Evolutionary conservation across 2,888 invertebrate genomes (phyloP).

Genomic region (Drosophila lutescens): DNA sequence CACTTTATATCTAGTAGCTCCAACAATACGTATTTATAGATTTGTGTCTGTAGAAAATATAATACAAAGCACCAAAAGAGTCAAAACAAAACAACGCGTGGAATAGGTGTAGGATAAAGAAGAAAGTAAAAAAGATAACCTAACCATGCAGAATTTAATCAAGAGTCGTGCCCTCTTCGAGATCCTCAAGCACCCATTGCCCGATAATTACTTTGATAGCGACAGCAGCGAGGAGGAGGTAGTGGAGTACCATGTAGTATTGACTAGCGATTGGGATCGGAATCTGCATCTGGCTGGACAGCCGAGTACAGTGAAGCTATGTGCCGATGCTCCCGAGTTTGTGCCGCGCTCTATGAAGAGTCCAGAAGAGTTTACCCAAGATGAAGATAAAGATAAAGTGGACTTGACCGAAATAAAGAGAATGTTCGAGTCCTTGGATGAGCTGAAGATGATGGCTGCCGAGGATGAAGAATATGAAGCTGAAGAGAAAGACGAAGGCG

Average conservation of each 20-base stretch:
- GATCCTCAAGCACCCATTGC: slow-evolving; percentile 1
- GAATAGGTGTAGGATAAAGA: not conserved
- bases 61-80: not conserved
- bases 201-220: not conserved
- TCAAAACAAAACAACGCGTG: not conserved
- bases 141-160: slow-evolving; percentile 50
- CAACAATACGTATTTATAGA: not conserved
- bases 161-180: not conserved
- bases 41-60: not conserved
- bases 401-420: not conserved
- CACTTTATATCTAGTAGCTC: not conserved
- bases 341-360: slow-evolving; percentile 40
- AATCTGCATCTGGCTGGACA: no score
- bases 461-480: no score
- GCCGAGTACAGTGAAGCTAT: slow-evolving; percentile 33
- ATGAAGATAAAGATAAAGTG: not conserved
- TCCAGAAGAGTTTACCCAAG: no score
- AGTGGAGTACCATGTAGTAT: no score
- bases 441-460: slow-evolving; percentile 2
- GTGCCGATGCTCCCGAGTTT: slow-evolving; percentile 64
- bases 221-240: not conserved
- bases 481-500: slow-evolving; percentile 14
- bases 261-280: no score
- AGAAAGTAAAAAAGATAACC: not conserved
- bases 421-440: slow-evolving; percentile 11